Conservation (phyloP, 2,888 invertebrate genomes). For the Trichogramma evanescens region DNA sequence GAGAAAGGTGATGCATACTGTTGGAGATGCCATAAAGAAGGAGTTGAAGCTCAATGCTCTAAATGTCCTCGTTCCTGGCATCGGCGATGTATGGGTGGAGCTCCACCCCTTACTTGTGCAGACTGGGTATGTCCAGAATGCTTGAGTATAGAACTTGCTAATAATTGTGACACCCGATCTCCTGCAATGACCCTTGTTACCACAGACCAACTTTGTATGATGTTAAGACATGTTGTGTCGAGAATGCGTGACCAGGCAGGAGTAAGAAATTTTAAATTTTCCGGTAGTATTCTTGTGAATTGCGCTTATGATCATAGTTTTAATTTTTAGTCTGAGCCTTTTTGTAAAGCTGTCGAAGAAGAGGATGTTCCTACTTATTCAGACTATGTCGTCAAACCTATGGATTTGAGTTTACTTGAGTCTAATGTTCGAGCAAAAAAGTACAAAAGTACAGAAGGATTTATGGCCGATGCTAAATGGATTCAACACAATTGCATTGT, state of each 20-base stretch:
- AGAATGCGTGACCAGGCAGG: conserved; percentile 74
- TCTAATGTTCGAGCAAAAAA: conserved; percentile 66
- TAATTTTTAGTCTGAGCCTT: conserved; percentile 64
- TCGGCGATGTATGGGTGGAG: conserved; percentile 62
- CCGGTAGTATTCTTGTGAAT: not conserved
- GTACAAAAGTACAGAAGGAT: conserved; percentile 84
- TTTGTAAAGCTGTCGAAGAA: conserved; percentile 68
- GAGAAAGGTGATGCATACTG: conserved; percentile 57
- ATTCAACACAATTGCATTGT: conserved; percentile 88
- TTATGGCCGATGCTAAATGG: conserved; percentile 87
- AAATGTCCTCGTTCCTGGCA: conserved; percentile 84
- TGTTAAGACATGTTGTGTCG: conserved; percentile 72
- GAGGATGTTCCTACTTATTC: conserved; percentile 67
- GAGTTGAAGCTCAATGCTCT: conserved; percentile 60
- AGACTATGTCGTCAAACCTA: conserved; percentile 79
- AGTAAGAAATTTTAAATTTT: conserved; percentile 52
- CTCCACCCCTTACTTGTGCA: conserved; percentile 49
- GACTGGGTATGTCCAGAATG: conserved; percentile 89
- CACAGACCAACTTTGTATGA: conserved; percentile 66
- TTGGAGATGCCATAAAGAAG: conserved; percentile 82
- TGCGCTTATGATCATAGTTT: not conserved
- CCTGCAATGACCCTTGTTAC: conserved; percentile 66
- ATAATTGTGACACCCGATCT: conserved; percentile 64
- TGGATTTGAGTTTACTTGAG: conserved; percentile 72
- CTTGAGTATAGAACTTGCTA: conserved; percentile 62